These are phyloP conservation scores for Anolis apletophallus DNA, from an alignment of 2,797 vertebrate species.

Conservation along the genomic window DNA sequence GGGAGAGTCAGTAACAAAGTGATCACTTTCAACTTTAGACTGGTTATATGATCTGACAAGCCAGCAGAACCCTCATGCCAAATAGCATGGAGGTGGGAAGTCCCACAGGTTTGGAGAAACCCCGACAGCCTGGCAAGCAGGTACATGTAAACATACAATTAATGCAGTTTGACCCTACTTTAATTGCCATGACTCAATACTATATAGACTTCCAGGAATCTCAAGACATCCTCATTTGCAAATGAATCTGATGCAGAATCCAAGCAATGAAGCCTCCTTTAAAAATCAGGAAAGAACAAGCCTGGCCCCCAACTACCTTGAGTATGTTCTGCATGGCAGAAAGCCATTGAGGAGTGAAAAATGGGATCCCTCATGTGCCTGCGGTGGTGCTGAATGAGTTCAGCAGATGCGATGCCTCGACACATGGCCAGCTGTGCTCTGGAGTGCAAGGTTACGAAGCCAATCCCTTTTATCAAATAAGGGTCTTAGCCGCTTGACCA, in stretches of 20 bases:
- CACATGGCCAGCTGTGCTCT: background rate
- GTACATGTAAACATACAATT: no score
- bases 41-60: no score
- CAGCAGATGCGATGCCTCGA: background rate
- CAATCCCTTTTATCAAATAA: conserved; percentile 41
- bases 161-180: no score
- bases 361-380: background rate
- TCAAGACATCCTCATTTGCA: no score
- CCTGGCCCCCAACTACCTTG: background rate
- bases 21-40: no score
- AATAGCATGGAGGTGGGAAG: no score
- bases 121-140: no score
- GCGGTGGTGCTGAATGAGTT: conserved; percentile 23
- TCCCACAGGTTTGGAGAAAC: no score
- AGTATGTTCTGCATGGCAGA: background rate
- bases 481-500: conserved; percentile 9
- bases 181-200: no score
- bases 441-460: background rate
- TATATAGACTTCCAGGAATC: no score
- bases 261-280: background rate
- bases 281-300: background rate
- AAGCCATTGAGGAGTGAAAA: conserved; percentile 26
- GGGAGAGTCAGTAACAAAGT: no score
- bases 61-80: no score
- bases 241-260: background rate